A percentile compares a stretch with the other conserved stretches of the same genome.
Conservation (phyloP, 2,888 invertebrate genomes). For the Drosophila mettleri region DNA sequence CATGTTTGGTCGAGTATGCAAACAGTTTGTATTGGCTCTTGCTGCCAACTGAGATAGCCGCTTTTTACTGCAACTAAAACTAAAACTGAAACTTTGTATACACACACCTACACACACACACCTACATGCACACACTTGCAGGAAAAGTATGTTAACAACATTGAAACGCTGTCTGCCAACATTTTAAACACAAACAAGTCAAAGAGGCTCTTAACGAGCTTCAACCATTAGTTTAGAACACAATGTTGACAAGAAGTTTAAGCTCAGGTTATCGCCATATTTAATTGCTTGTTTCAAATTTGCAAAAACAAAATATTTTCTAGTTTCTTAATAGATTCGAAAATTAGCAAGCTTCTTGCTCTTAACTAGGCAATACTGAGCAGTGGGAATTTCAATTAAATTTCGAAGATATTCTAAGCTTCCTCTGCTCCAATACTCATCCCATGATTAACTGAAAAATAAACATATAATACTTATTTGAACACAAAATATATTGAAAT, state of each 20-base stretch:
- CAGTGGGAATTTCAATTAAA: not conserved
- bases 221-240: not conserved
- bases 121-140: not conserved
- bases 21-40: conserved; percentile 30
- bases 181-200: conserved; percentile 28
- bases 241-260: not conserved
- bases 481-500: not conserved
- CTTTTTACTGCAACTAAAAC: conserved; percentile 29
- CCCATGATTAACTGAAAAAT: not conserved
- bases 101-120: conserved; percentile 22
- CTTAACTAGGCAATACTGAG: too few relatives aligned
- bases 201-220: not conserved
- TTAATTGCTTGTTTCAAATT: too few relatives aligned
- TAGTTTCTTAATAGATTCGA: too few relatives aligned
- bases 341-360: too few relatives aligned
- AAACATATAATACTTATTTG: conserved; percentile 6
- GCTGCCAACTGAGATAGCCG: conserved; percentile 27
- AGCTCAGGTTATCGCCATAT: too few relatives aligned
- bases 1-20: conserved; percentile 20
- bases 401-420: not conserved
- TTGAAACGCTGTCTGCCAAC: conserved; percentile 28
- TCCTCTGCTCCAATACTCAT: not conserved
- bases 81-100: conserved; percentile 34
- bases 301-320: too few relatives aligned
- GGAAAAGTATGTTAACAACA: conserved; percentile 23